Evolutionary conservation across 2,797 vertebrate species (phyloP), one percentile per base, ranked within the genome.

Genomic region (Tapirus indicus): DNA sequence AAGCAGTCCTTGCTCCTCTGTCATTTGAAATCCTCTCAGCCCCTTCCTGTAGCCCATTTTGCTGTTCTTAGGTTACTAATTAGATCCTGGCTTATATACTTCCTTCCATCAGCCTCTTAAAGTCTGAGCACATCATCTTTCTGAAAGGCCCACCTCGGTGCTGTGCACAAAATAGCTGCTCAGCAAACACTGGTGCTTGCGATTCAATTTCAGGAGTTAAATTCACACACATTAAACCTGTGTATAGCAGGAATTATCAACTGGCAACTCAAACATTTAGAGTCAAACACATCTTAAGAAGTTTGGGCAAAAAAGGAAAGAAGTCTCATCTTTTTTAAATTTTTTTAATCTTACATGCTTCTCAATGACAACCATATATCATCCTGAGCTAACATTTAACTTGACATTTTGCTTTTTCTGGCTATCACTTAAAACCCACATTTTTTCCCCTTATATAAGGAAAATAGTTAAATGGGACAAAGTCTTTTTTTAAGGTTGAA

Each of bases 331-430:
- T 74, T 77, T 44, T 62, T 44, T 77, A 35, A 54, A 35, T 75
- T 52, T 49, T 56, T 69, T n/a, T 2, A 35, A 41, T 49, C 68
- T 93, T 84, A 29, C 47, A 91, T 72, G 35, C 80, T 56, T 95
- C 86, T 91, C 96, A 92, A 94, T 92, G 79, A 91, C 86, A 97
- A 69, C 41, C 9, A 92, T 94, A 85, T 94, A 90, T 88, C 90
- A 93, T 71, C 38, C 35, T 94, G 58, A 75, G 16, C 77, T 97
- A 96, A 88, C 94, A 94, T 93, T 94, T 93, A 86, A 87, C 41
- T 82, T 88, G 78, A 91, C 60, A 92, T 96, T 97, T 95, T 93
- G 86, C 68, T 94, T 95, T 95, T 86, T 66, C 96, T 96, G 92
- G 95, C 82, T 83, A 89, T 94, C 62, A 92, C n/a, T 96, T 95